phyloP scores from a whole-genome alignment of 2,888 invertebrate genomes.

The Parelbella ahira region DNA sequence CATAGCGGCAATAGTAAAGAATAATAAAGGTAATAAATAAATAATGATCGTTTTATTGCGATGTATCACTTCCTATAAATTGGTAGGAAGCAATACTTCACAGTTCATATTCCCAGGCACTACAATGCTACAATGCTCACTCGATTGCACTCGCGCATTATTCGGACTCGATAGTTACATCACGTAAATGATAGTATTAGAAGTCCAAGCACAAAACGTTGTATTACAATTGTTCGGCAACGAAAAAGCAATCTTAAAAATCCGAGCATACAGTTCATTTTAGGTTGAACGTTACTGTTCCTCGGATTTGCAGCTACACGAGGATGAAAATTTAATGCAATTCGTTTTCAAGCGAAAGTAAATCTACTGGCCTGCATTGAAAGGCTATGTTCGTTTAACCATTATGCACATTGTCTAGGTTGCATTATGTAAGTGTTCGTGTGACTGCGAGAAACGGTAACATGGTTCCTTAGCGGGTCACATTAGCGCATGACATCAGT shows the following conservation, averaged over 20 bases:
- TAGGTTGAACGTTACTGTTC: no score
- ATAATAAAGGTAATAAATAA: background rate
- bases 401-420: constrained; percentile 56
- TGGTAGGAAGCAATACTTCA: constrained; percentile 34
- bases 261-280: no score
- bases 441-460: constrained; percentile 70
- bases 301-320: constrained; percentile 41
- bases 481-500: constrained; percentile 72
- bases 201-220: constrained; percentile 38
- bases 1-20: no score
- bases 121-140: constrained; percentile 43
- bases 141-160: constrained; percentile 44
- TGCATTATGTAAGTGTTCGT: constrained; percentile 70
- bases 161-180: constrained; percentile 64
- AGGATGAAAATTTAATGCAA: constrained; percentile 45
- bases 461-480: constrained; percentile 74
- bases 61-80: constrained; percentile 39
- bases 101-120: constrained; percentile 48
- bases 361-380: constrained; percentile 50
- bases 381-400: constrained; percentile 53
- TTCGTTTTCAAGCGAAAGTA: constrained; percentile 59
- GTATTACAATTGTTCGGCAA: constrained; percentile 33
- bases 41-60: no score
- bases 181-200: constrained; percentile 66
- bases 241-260: constrained; percentile 36